Conservation (phyloP, 2,888 invertebrate species). For the Esperia sulphurella region DNA sequence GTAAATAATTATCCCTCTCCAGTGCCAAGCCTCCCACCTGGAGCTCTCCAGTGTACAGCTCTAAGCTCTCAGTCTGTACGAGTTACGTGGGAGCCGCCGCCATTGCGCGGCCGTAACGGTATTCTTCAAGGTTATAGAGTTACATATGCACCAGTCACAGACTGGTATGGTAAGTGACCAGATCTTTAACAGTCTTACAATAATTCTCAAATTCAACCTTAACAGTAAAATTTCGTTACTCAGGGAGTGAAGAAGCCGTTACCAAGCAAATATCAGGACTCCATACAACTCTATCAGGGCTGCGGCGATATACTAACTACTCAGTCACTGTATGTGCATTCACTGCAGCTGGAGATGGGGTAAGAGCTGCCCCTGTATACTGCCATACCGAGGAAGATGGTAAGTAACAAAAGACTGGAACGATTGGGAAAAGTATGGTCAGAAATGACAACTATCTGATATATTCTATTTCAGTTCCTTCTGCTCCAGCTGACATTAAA, state of each 20-base stretch:
- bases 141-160: constrained; percentile 87
- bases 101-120: constrained; percentile 89
- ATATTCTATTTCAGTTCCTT: constrained; percentile 82
- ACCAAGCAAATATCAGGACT: constrained; percentile 86
- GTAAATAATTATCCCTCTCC: constrained; percentile 18
- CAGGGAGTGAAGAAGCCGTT: constrained; percentile 86
- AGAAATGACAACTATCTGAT: too few relatives aligned
- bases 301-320: constrained; percentile 94
- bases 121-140: constrained; percentile 92
- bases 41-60: constrained; percentile 89
- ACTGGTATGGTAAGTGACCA: constrained; percentile 85
- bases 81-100: constrained; percentile 92
- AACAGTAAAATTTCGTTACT: constrained; percentile 10
- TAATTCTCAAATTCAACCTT: background rate
- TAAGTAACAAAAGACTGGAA: constrained; percentile 44
- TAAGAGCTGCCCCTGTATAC: constrained; percentile 89
- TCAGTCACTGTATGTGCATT: constrained; percentile 94
- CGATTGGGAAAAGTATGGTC: too few relatives aligned
- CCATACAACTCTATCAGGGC: constrained; percentile 85
- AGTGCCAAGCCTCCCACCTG: constrained; percentile 93
- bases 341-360: constrained; percentile 94
- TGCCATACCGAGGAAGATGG: constrained; percentile 95
- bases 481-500: constrained; percentile 93
- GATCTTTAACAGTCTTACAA: background rate
- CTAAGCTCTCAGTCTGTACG: constrained; percentile 91